Base-by-base conservation (phyloP, 2,888 invertebrate genomes). In the Ormyrus thymus region DNA sequence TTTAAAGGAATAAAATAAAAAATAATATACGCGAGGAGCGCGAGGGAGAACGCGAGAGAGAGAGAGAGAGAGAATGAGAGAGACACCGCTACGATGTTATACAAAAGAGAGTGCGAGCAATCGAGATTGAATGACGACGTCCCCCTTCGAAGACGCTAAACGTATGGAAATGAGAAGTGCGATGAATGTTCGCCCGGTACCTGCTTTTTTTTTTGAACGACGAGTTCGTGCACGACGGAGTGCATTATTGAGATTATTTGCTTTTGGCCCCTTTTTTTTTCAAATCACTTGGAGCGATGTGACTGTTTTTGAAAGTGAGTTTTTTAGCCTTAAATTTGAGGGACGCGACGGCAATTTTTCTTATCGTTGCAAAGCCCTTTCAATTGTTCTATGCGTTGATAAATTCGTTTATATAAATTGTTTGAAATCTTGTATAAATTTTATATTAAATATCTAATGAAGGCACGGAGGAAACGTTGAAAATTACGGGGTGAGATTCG, bases 1-100 rank as follows among this genome's bases (percentile, higher is more conserved):
- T 81, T 79, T 73, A 72, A 78, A 81, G 53, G 58, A 73, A 70
- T 46, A 72, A 71, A 72, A 61, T 65, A 74, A 73, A 73, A 69
- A 61, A 76, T 76, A 72, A 64, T 75, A 73, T 56, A 56, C 45
- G 9, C 43, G 53, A 76, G 43, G 43, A 43, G 66, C 50, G 74
- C 61, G 72, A 68, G 50, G 50, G 73, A 62, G 61, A 46, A 59
- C 29, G 46, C 11, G 53, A 71, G 61, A 50, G 53, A 73, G 70
- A 77, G 58, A 73, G 69, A 58, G 48, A 58, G 15, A 29, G 70
- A 77, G 58, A 73, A 64, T 53, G 48, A 58, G 15, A 29, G 61
- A 80, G 56, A 76, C 64, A 55, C 43, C 45, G 62, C 11, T 59
- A 13, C 66, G 72, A 64, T 69, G 59, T 78, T 77, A 61, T 76